phyloP scores from a whole-genome alignment of 2,797 vertebrate species.

The Platyrinchus mystaceus region DNA sequence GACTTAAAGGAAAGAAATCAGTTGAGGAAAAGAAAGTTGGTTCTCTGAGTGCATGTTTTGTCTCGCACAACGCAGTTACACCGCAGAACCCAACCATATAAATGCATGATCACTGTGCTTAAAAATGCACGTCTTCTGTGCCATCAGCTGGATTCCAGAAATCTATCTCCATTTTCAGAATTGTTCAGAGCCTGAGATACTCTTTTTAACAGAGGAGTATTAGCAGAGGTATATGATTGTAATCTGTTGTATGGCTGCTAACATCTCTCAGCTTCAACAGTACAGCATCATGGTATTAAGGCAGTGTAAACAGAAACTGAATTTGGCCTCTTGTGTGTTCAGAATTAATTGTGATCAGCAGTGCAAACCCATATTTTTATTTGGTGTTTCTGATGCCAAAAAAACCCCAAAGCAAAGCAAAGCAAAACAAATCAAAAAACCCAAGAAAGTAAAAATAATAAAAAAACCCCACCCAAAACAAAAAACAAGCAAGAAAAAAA shows the following conservation, averaged over 20 bases:
- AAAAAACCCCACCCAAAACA: too few species aligned
- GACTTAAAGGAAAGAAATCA: background rate
- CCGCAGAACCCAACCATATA: background rate
- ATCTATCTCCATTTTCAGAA: background rate
- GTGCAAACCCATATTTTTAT: background rate
- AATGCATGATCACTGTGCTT: fast-evolving
- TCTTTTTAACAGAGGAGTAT: background rate
- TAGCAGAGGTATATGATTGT: background rate
- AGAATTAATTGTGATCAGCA: background rate
- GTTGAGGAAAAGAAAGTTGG: background rate
- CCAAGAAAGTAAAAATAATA: background rate
- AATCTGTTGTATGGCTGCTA: background rate
- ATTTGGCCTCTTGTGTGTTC: background rate
- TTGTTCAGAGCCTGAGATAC: background rate
- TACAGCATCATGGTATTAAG: background rate
- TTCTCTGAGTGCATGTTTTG: background rate
- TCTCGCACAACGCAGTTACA: background rate
- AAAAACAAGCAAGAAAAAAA: background rate
- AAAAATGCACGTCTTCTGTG: background rate
- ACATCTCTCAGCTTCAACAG: background rate
- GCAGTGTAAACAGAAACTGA: background rate
- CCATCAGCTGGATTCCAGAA: background rate
- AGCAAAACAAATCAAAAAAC: background rate
- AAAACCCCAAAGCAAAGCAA: background rate
- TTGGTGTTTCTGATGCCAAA: background rate